These are phyloP conservation scores for Ornithorhynchus anatinus DNA, from an alignment of 2,113 vertebrate genomes.

Conservation along the genomic window DNA sequence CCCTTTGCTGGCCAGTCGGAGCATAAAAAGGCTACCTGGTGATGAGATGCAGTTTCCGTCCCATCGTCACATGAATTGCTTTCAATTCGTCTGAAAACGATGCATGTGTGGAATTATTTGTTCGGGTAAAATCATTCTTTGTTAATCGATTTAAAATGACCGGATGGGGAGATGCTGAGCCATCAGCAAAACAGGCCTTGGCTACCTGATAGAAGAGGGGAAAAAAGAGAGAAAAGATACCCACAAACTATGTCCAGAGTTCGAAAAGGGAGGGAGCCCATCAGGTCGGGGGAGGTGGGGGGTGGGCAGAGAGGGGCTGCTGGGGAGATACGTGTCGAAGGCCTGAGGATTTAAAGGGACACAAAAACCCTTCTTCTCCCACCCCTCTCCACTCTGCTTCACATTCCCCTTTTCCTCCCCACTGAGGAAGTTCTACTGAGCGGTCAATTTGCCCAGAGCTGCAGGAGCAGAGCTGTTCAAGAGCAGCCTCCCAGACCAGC, in stretches of 20 bases:
- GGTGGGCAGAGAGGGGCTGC: not conserved
- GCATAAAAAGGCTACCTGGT: not conserved
- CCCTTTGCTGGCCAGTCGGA: not conserved
- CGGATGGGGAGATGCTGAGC: not conserved
- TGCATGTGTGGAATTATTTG: not conserved
- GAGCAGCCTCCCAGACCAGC: not conserved
- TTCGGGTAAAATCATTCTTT: not conserved
- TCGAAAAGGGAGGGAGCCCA: not conserved
- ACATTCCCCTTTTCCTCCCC: too few species aligned
- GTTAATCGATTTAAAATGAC: not conserved
- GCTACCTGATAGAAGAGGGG: not conserved
- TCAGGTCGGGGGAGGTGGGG: not conserved
- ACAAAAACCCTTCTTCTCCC: not conserved
- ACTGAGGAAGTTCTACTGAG: not conserved
- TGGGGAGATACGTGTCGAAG: not conserved
- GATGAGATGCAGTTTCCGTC: not conserved
- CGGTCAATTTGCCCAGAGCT: not conserved
- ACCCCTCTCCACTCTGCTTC: not conserved
- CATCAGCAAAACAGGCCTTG: not conserved
- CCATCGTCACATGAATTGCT: not conserved
- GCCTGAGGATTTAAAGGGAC: too few species aligned
- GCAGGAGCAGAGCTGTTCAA: not conserved
- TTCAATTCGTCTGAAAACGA: not conserved
- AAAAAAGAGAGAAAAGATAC: not conserved
- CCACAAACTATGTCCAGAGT: not conserved